Base-by-base conservation (phyloP, 1,140 invertebrate genomes). In the Lucilia sericata region DNA sequence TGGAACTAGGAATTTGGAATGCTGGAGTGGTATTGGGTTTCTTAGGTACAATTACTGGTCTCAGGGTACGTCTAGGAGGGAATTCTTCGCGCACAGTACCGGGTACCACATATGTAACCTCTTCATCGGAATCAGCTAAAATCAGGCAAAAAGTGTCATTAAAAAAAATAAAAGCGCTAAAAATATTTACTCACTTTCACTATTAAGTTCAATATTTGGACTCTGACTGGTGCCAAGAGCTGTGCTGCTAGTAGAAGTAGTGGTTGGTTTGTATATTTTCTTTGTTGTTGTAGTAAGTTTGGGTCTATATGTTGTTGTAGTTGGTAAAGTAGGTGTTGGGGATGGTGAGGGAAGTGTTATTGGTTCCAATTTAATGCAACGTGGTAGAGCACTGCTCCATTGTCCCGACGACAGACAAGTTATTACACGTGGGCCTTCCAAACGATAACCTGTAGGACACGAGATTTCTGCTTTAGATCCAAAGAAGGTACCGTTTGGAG, bases 341-440 rank as follows among this genome's bases (percentile, higher is more conserved):
- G 89, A 74, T 8, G 87, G 85, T 55, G 90, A 86, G 9, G 88
- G 85, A 83, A 90, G 86, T 9, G 88, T 91, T 3, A 89, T 85
- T 0, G 86, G 91, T 85, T 92, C 93, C 95, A 96, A 93, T 89
- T 93, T 89, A 34, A 91, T 92, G 88, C 96, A 97, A 47, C 91
- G 92, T 0, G 97, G 97, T 25, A 95, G 91, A 0, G 93, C 92
- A 70, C 94, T 94, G 89, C 97, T 96, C 92, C 96, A 98, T 82
- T 94, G 93, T 2, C 97, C 97, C 76, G 93, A 94, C 17, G 94
- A 92, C 80, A 96, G 91, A 87, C 97, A 98, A 42, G 92, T 93
- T 36, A 97, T 93, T 81, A 93, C 92, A 10, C 93, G 92, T 0
- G 94, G 91, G 25, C 97, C 97, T 25, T 94, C 91, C 74, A 98